Evolutionary conservation across 2,888 invertebrate species (phyloP).

Genomic region (Drosophila mayaguana): DNA sequence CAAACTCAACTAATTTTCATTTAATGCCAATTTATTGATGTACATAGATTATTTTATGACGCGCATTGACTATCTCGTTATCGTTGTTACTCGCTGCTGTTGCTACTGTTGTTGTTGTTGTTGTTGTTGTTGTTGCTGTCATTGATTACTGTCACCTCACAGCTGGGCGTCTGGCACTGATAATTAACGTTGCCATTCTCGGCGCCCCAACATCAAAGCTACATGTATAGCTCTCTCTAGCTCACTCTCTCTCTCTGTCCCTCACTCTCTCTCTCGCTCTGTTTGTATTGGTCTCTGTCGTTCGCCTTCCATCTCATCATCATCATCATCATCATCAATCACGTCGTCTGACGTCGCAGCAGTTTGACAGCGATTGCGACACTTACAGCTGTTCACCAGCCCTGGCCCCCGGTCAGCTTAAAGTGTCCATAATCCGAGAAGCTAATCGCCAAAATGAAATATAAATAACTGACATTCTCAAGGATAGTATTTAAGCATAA

Average conservation of each 20-base stretch:
- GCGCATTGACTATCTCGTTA: constrained; percentile 39
- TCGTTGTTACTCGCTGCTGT: constrained; percentile 21
- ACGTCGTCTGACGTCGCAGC: constrained; percentile 43
- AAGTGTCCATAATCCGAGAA: constrained; percentile 39
- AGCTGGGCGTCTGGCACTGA: constrained; percentile 46
- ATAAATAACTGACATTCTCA: constrained; percentile 16
- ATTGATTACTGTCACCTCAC: constrained; percentile 41
- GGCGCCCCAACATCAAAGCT: not conserved
- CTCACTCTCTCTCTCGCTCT: not conserved
- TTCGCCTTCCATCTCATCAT: constrained; percentile 4
- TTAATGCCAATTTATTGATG: constrained; percentile 57
- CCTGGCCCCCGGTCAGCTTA: constrained; percentile 43
- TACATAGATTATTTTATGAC: constrained; percentile 58
- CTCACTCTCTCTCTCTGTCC: not conserved
- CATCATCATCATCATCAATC: constrained; percentile 72
- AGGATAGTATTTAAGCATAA: constrained; percentile 17
- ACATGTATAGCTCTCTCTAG: not conserved
- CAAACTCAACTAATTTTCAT: constrained; percentile 60
- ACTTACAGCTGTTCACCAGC: constrained; percentile 72
- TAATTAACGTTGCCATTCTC: constrained; percentile 48
- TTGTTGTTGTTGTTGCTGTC: constrained; percentile 16
- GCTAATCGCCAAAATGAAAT: constrained; percentile 40
- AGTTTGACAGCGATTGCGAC: constrained; percentile 78
- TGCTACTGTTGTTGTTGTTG: constrained; percentile 12
- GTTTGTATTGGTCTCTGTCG: not conserved